phyloP scores from a whole-genome alignment of 2,113 vertebrate species.

The Macaca fascicularis region T2T-MFA8v1.1 NC_088388.1:82849501-82850000 shows the following conservation, averaged over 20 bases:
- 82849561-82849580: not conserved
- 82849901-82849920: not conserved
- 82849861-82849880: constrained; percentile 12
- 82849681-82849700: not conserved
- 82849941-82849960: not conserved
- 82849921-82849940: not conserved
- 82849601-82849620: not conserved
- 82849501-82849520: not conserved
- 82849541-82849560: not conserved
- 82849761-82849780: not conserved
- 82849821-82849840: not conserved
- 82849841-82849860: not conserved
- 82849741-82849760: not conserved
- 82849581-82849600: not conserved
- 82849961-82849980: not conserved
- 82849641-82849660: not conserved
- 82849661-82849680: not conserved
- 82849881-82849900: not conserved
- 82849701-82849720: not conserved
- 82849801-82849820: constrained; percentile 31
- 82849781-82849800: not conserved
- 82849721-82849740: not conserved
- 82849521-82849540: not conserved
- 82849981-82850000: not conserved
- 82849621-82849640: not conserved